Evolutionary conservation across 1,140 invertebrate species (phyloP).

Genomic region (Heliconius hewitsoni): DNA sequence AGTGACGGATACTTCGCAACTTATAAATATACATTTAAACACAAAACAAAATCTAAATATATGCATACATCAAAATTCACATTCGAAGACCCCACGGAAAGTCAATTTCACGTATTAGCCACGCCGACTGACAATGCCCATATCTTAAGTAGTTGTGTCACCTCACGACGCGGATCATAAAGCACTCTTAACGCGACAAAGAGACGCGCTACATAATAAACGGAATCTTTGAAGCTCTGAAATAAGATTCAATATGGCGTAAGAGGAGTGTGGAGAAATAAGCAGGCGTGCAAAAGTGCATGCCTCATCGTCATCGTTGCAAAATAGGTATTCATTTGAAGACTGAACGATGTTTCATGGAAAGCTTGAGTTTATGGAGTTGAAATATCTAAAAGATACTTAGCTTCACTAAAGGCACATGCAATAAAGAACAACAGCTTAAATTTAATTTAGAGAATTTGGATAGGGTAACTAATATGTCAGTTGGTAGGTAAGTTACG

Average conservation of each 20-base stretch:
- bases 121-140: constrained; percentile 75
- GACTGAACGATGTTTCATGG: constrained; percentile 49
- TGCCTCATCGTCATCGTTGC: constrained; percentile 63
- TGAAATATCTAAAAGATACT: constrained; percentile 17
- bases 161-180: constrained; percentile 69
- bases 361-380: constrained; percentile 62
- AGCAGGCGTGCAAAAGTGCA: constrained; percentile 54
- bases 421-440: too few species aligned
- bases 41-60: constrained; percentile 23
- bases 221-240: constrained; percentile 32
- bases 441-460: not conserved
- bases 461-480: not conserved
- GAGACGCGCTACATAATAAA: constrained; percentile 35
- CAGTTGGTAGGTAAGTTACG: too few species aligned
- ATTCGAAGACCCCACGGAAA: constrained; percentile 62
- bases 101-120: constrained; percentile 76
- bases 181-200: constrained; percentile 55
- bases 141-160: constrained; percentile 65
- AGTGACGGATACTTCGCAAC: not conserved
- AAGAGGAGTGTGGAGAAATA: constrained; percentile 45
- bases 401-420: not conserved
- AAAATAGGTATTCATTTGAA: constrained; percentile 62
- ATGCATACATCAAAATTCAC: constrained; percentile 2
- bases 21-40: not conserved
- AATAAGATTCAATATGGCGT: constrained; percentile 48